Evolutionary conservation across 2,113 vertebrate genomes (phyloP).

Genomic region (Zosterops borbonicus): DNA sequence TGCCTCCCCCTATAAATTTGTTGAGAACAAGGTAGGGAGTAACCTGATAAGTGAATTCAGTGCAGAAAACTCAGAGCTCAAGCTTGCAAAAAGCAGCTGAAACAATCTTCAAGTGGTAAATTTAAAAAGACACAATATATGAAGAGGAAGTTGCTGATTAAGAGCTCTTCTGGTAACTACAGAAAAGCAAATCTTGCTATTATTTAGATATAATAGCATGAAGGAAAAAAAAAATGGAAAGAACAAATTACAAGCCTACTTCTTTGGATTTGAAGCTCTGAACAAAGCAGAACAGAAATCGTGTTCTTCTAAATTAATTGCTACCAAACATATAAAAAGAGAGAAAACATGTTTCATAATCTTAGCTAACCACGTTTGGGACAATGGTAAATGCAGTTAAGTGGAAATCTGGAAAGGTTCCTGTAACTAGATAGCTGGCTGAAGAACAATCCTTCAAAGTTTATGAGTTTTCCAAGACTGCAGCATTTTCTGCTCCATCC

Average conservation of each 20-base stretch:
- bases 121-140: neutral
- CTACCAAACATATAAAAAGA: neutral
- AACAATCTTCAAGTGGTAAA: neutral
- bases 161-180: neutral
- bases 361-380: neutral
- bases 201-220: neutral
- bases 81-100: neutral
- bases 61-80: neutral
- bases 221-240: neutral
- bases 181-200: neutral
- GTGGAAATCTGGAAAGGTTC: neutral
- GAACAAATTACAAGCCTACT: neutral
- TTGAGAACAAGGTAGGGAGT: neutral
- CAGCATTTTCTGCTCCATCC: neutral
- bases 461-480: neutral
- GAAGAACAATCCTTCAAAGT: neutral
- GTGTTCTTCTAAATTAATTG: neutral
- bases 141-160: neutral
- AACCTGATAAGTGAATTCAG: neutral
- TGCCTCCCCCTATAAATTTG: neutral
- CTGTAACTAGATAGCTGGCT: neutral
- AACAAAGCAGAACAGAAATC: neutral
- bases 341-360: neutral
- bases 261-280: neutral
- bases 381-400: neutral